Percentiles rank a stretch among this genome's conserved stretches.
Evolutionary conservation across 2,113 vertebrate species (phyloP).

Genomic region (Crocuta crocuta): DNA sequence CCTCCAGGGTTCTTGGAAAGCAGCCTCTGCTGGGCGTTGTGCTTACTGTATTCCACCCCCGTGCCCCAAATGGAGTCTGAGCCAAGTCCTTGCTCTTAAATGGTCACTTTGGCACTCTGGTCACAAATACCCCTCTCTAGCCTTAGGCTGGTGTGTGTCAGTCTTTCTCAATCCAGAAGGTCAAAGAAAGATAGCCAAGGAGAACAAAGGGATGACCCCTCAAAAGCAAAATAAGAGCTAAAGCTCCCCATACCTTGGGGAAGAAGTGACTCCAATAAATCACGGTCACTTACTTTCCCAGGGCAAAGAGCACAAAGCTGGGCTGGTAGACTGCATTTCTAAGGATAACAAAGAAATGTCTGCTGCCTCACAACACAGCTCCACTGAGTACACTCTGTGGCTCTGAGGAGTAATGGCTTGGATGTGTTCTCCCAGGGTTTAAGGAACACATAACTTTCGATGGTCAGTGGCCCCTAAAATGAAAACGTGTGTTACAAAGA

Average conservation of each 20-base stretch:
- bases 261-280: constrained; percentile 29
- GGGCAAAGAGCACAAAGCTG: not conserved
- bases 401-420: not conserved
- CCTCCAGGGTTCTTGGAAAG: not conserved
- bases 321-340: not conserved
- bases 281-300: not conserved
- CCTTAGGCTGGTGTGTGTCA: not conserved
- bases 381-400: not conserved
- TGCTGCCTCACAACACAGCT: not conserved
- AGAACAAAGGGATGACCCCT: constrained; percentile 11
- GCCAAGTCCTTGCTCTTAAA: not conserved
- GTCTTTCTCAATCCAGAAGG: constrained; percentile 44
- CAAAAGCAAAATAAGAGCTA: constrained; percentile 48
- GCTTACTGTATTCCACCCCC: constrained; percentile 31
- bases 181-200: constrained; percentile 9
- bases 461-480: constrained; percentile 39
- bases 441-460: constrained; percentile 32
- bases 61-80: not conserved
- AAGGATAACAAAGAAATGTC: constrained; percentile 10
- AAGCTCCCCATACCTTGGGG: not conserved
- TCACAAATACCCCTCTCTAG: constrained; percentile 2
- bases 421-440: not conserved
- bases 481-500: constrained; percentile 30
- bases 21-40: constrained; percentile 53
- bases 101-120: constrained; percentile 42